Conservation (phyloP, 2,888 invertebrate genomes). For the Micropterix aruncella region DNA sequence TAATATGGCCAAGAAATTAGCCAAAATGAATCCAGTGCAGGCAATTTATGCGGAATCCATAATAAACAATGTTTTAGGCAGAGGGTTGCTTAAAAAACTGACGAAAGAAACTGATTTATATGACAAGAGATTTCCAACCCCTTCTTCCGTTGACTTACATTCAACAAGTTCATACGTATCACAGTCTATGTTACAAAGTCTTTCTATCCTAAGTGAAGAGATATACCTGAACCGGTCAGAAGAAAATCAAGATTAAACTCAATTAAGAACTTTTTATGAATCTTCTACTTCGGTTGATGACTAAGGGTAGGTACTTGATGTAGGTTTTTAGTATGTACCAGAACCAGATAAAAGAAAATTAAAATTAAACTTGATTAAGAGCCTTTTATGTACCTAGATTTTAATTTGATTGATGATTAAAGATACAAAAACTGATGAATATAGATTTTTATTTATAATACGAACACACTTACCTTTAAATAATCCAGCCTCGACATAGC, state of each 20-base stretch:
- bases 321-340: too few relatives aligned
- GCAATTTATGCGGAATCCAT: constrained; percentile 14
- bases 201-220: constrained; percentile 4
- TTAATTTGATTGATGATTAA: constrained; percentile 5
- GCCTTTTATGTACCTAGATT: too few relatives aligned
- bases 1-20: constrained; percentile 13
- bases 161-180: constrained; percentile 5
- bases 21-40: constrained; percentile 12
- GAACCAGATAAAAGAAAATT: too few relatives aligned
- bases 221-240: constrained; percentile 3
- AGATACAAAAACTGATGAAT: constrained; percentile 4
- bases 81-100: constrained; percentile 12
- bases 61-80: constrained; percentile 13
- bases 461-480: too few relatives aligned
- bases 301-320: too few relatives aligned
- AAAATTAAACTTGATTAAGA: too few relatives aligned
- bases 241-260: constrained; percentile 5
- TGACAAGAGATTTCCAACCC: constrained; percentile 6
- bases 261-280: constrained; percentile 6
- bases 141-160: constrained; percentile 4
- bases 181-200: constrained; percentile 4
- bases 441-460: constrained; percentile 3
- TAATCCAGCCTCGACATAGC: too few relatives aligned
- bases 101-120: constrained; percentile 14
- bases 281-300: too few relatives aligned